phyloP scores from a whole-genome alignment of 1,140 invertebrate genomes.

The Mamestra configurata region DNA sequence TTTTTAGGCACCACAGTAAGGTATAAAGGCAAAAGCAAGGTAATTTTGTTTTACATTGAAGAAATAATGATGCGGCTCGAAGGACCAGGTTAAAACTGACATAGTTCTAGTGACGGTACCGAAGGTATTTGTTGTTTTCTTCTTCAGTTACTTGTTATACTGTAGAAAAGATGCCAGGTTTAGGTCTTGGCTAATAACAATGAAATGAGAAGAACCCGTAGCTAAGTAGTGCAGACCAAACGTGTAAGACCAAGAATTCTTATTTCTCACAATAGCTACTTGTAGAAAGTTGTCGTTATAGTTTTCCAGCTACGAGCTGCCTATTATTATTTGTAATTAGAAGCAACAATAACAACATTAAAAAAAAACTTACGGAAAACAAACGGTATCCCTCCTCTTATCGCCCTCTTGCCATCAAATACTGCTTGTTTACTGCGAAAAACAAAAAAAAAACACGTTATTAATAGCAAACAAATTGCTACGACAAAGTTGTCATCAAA shows the following conservation, averaged over 20 bases:
- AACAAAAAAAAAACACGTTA: slow-evolving; percentile 77
- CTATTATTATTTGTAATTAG: background rate
- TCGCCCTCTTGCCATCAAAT: slow-evolving; percentile 98
- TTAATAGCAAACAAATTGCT: slow-evolving; percentile 10
- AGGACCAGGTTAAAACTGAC: too few species aligned
- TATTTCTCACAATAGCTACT: background rate
- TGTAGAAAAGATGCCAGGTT: too few species aligned
- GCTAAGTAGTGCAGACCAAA: background rate
- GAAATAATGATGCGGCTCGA: too few species aligned
- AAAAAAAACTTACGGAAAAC: slow-evolving; percentile 96
- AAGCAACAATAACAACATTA: background rate
- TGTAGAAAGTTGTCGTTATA: background rate
- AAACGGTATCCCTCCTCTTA: slow-evolving; percentile 97
- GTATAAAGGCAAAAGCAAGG: too few species aligned
- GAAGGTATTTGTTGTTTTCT: too few species aligned
- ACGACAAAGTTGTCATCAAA: slow-evolving; percentile 23
- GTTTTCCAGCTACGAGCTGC: background rate
- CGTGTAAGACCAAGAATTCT: background rate
- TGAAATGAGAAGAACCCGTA: too few species aligned
- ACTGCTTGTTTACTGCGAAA: slow-evolving; percentile 96
- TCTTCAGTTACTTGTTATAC: too few species aligned
- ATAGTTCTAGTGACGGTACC: too few species aligned
- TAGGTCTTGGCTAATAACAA: too few species aligned
- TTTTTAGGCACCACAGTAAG: too few species aligned
- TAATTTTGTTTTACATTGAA: too few species aligned